A percentile compares a stretch with the other conserved stretches of the same genome.
These are phyloP conservation scores for Sphinx pinastri DNA, from an alignment of 2,888 invertebrate genomes.

Conservation along the genomic window DNA sequence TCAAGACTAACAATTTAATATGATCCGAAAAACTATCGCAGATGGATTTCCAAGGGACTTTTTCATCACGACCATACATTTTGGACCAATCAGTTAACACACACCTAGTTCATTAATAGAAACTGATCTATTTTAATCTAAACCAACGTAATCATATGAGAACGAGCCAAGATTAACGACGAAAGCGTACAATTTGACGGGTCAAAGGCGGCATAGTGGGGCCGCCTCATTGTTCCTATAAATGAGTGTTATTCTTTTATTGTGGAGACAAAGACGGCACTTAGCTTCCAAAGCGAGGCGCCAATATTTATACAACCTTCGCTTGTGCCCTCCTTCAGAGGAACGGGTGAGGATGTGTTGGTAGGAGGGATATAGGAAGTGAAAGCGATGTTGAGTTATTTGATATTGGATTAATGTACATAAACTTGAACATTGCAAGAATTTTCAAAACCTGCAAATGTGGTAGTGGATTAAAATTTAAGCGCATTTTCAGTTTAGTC, in stretches of 20 bases:
- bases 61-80: too few relatives aligned
- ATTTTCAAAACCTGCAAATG: too few relatives aligned
- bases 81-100: too few relatives aligned
- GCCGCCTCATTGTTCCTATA: constrained; percentile 70
- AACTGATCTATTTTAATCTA: not conserved
- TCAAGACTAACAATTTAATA: too few relatives aligned
- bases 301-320: constrained; percentile 79
- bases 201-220: constrained; percentile 27
- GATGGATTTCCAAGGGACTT: too few relatives aligned
- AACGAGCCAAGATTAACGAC: constrained; percentile 34
- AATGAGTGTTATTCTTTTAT: constrained; percentile 83
- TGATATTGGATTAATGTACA: too few relatives aligned
- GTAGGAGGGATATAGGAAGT: constrained; percentile 25
- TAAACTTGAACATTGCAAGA: too few relatives aligned
- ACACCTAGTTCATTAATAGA: too few relatives aligned
- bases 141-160: constrained; percentile 12
- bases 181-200: constrained; percentile 41
- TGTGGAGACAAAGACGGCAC: constrained; percentile 78
- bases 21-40: too few relatives aligned
- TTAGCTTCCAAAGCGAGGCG: constrained; percentile 73
- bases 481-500: too few relatives aligned
- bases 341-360: constrained; percentile 36
- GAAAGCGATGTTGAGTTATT: constrained; percentile 32
- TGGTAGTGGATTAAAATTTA: too few relatives aligned
- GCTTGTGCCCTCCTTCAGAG: constrained; percentile 55